Evolutionary conservation across 2,888 invertebrate species (phyloP), one percentile per base, ranked within the genome.

Genomic region (Diachrysia chrysitis): DNA sequence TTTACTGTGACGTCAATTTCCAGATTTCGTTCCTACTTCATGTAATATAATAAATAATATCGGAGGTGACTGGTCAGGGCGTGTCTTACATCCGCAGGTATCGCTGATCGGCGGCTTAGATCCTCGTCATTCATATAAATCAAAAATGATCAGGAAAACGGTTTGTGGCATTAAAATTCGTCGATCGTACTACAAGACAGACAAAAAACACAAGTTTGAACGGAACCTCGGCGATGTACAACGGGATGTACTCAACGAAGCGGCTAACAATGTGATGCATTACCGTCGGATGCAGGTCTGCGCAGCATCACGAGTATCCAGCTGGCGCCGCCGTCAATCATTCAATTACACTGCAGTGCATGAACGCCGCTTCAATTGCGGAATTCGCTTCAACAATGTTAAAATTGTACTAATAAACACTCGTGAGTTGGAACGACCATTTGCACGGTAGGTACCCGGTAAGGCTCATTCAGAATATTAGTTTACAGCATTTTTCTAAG

Each of bases 311-410:
- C 85, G 89, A 92, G 90, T 90, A 89, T 88, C 88, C 86, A 88
- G 78, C 83, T 90, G 93, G 92, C 93, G 92, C 90, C 89, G 88
- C 89, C 71, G 86, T 81, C 91, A 93, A 93, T 93, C 91, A 90
- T 92, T 90, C 92, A 93, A 93, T 93, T 93, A 89, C 85, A 81
- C 48, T 83, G 83, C 84, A 82, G 80, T 82, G 84, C 81, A 79
- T 80, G 83, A 78, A 86, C 78, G 78, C 68, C 78, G 78, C 68
- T 71, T 85, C 90, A 92, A 90, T 92, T 90, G 86, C 81, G 76
- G 84, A 83, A 85, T 84, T 80, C 82, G 80, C 85, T 83, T 82
- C 83, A 86, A 84, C 81, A 77, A 81, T 83, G 72, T 78, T 77
- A 72, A 82, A 76, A 78, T 77, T 81, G 83, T 82, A 78, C 79